phyloP scores from a whole-genome alignment of 2,113 vertebrate genomes.

The Albula goreensis region DNA sequence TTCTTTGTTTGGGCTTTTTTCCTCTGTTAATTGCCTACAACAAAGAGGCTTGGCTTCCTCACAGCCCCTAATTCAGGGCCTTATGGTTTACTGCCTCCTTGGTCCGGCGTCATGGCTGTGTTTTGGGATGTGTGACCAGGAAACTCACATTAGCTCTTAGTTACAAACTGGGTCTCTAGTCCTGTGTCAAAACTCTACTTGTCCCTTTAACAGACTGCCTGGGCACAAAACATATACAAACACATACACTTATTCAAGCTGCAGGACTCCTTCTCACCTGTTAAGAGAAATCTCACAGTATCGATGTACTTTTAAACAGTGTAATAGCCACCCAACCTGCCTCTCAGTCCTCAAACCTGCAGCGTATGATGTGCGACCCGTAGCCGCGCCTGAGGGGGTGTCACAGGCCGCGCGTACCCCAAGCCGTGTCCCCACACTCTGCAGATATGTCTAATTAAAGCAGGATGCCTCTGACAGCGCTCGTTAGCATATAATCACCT shows the following conservation, averaged over 20 bases:
- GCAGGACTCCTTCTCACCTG: too few relatives aligned
- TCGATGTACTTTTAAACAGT: background rate
- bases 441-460: constrained; percentile 12
- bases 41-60: constrained; percentile 53
- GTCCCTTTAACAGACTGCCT: background rate
- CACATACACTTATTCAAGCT: too few relatives aligned
- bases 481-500: constrained; percentile 16
- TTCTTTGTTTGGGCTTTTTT: constrained; percentile 66
- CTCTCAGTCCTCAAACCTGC: background rate
- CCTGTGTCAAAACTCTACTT: background rate
- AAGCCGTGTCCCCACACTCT: background rate
- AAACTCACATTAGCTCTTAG: too few relatives aligned
- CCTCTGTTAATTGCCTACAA: constrained; percentile 67
- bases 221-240: too few relatives aligned
- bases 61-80: constrained; percentile 41
- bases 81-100: background rate
- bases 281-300: too few relatives aligned
- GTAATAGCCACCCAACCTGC: background rate
- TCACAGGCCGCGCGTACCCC: background rate
- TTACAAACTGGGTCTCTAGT: too few relatives aligned
- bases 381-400: background rate
- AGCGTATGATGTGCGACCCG: background rate
- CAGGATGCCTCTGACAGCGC: background rate
- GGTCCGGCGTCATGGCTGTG: too few relatives aligned
- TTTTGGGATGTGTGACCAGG: too few relatives aligned